A percentile compares a stretch with the other conserved stretches of the same genome.
phyloP scores from a whole-genome alignment of 1,140 invertebrate species.

The Ceratina japonica region DNA sequence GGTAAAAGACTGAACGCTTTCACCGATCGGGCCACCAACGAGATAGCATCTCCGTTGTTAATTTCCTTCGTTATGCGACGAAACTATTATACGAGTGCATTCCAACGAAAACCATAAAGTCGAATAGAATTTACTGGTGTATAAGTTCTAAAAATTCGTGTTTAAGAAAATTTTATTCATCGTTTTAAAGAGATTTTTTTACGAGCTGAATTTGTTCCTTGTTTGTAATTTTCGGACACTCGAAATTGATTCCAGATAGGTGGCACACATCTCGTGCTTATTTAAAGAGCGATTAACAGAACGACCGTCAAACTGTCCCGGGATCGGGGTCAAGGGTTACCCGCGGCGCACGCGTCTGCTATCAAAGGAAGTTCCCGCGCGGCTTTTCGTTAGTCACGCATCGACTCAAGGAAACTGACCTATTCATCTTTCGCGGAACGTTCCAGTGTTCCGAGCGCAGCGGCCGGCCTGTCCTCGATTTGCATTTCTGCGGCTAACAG shows the following conservation, averaged over 20 bases:
- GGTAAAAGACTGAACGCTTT: conserved; percentile 44
- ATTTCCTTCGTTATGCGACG: neutral
- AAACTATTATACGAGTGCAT: neutral
- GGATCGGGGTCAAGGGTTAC: conserved; percentile 55
- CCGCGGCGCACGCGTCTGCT: conserved; percentile 64
- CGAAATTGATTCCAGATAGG: no score
- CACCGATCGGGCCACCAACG: conserved; percentile 15
- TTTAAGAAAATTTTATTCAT: no score
- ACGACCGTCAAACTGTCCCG: conserved; percentile 21
- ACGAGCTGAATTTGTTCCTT: no score
- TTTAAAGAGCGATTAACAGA: conserved; percentile 12
- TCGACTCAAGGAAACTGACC: conserved; percentile 61
- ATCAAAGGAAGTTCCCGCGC: conserved; percentile 59
- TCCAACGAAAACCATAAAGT: neutral
- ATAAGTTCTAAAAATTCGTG: no score
- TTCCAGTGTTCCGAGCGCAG: conserved; percentile 9
- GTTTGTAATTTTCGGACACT: no score
- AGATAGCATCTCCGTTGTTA: neutral
- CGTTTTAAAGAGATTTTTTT: no score
- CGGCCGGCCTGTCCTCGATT: conserved; percentile 19
- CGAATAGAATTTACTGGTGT: no score
- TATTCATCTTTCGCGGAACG: conserved; percentile 60
- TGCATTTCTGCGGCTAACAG: conserved; percentile 15
- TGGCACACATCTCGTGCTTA: neutral
- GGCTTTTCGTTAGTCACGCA: conserved; percentile 58